Percentiles rank a stretch among this genome's conserved stretches.
phyloP scores from a whole-genome alignment of 2,888 invertebrate species.

The Lasioglossum figueresi region DNA sequence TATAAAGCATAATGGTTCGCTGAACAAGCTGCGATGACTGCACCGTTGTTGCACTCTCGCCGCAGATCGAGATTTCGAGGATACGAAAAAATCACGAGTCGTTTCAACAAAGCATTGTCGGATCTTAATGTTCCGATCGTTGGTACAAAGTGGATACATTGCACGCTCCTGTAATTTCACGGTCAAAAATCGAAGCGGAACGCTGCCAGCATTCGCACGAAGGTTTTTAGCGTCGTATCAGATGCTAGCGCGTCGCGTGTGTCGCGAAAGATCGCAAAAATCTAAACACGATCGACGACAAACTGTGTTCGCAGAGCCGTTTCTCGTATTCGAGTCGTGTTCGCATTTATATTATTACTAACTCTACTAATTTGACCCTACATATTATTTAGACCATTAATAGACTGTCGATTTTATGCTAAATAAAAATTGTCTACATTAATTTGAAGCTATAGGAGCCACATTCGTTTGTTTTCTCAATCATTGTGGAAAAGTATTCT shows the following conservation, averaged over 20 bases:
- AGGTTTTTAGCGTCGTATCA: constrained; percentile 4
- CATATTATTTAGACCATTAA: neutral
- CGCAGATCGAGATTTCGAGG: neutral
- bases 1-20: neutral
- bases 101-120: neutral
- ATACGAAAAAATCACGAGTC: neutral
- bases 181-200: constrained; percentile 17
- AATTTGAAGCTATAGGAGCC: no score
- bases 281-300: neutral
- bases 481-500: no score
- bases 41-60: neutral
- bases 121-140: neutral
- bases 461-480: no score
- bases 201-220: neutral
- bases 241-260: neutral
- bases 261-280: neutral
- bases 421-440: neutral
- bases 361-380: neutral
- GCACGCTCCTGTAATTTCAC: constrained; percentile 16
- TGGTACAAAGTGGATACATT: constrained; percentile 19
- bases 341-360: neutral
- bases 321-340: neutral
- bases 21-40: neutral
- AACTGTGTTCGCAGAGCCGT: neutral
- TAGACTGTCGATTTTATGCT: neutral